Base-by-base conservation (phyloP, 2,888 invertebrate species). In the Megastigmus dorsalis region DNA sequence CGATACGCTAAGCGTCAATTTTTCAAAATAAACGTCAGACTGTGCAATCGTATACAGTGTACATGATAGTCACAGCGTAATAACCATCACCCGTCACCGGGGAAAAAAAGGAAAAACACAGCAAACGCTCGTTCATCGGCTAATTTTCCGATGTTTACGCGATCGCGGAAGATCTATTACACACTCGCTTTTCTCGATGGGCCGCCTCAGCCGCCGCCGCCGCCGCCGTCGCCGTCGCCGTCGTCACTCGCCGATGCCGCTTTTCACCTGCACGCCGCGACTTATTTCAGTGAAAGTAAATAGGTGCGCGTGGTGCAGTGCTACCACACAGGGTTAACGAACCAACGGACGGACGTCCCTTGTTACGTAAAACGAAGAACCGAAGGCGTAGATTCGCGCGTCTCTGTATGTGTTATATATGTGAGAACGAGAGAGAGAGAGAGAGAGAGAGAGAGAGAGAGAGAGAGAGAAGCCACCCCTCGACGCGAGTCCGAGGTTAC, bases 281-380 rank as follows among this genome's bases (percentile, higher is more conserved):
- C n/a, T 9, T 13, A 2, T 68, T 50, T 57, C 52, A 54, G 62
- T 54, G 62, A 60, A 70, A 70, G 69, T 69, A 54, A 36, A 59
- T 48, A 60, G 26, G 15, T 23, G 28, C 23, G 33, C 33, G 43
- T 10, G 23, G 18, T 20, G 18, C 18, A 20, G 18, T 20, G 18
- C 20, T 7, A n/a, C 1, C 7, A 13, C 30, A 28, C 26, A 52
- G 52, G 71, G 71, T 71, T 71, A 71, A 71, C 55, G 71, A 71
- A 71, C 71, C 57, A 57, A 7, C n/a, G 30, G 3, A 0, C 52
- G 52, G 54, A 62, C 69, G 43, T 70, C 45, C 60, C 43, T 62
- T 26, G 54, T 70, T 70, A 63, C 43, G 63, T 70, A 54, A 50
- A 30, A 15, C 10, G 15, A 28, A 28, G 15, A 23, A 26, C 4